A percentile compares a stretch with the other conserved stretches of the same genome.
phyloP scores from a whole-genome alignment of 2,113 vertebrate genomes.

The Climacteris rufus region DNA sequence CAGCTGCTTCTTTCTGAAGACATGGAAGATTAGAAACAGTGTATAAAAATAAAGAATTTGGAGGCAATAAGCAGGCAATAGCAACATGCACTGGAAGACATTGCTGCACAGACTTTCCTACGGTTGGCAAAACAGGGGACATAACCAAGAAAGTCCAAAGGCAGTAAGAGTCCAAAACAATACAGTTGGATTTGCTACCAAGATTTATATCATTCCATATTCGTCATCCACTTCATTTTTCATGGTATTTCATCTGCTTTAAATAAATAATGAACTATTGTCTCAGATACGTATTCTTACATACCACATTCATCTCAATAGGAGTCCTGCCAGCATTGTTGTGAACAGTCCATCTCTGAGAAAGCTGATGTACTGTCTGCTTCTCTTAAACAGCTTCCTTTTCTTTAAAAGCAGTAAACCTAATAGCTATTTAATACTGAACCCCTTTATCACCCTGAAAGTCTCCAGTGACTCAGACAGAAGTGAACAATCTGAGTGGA shows the following conservation, averaged over 20 bases:
- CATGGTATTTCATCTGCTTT: not conserved
- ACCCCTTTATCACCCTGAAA: not conserved
- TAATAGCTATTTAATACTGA: not conserved
- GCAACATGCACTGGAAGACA: not conserved
- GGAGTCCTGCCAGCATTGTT: not conserved
- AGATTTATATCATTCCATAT: not conserved
- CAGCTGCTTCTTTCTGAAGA: not conserved
- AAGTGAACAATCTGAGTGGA: not conserved
- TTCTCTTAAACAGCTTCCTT: not conserved
- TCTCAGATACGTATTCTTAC: not conserved
- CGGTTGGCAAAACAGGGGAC: not conserved
- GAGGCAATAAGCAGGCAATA: not conserved
- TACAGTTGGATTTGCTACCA: not conserved
- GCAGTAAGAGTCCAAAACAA: not conserved
- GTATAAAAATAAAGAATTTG: not conserved
- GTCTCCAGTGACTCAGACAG: not conserved
- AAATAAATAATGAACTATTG: not conserved
- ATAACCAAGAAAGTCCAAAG: not conserved
- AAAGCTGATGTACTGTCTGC: not conserved
- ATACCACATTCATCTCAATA: not conserved
- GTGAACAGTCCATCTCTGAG: not conserved
- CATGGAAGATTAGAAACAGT: not conserved
- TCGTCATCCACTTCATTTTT: not conserved
- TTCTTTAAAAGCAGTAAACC: not conserved
- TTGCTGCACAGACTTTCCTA: not conserved